These are phyloP conservation scores for Manis pentadactyla DNA, from an alignment of 2,797 vertebrate species.

Conservation along the genomic window DNA sequence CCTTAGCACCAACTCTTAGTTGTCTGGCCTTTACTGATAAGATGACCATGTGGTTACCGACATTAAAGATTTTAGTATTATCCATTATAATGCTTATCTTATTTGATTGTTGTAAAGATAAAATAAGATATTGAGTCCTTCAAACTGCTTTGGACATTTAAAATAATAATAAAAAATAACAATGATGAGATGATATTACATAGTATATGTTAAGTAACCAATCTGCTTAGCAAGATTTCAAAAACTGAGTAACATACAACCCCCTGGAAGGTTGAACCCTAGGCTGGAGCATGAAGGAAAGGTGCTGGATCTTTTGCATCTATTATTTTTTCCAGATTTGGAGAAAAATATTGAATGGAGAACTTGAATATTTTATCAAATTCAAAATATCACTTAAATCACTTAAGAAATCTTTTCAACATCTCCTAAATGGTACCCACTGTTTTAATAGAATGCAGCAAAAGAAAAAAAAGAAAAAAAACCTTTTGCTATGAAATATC, in stretches of 20 bases:
- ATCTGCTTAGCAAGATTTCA: background rate
- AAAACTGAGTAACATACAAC: background rate
- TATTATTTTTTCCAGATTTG: background rate
- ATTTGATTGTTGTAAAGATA: background rate
- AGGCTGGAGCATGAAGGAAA: background rate
- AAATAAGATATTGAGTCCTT: background rate
- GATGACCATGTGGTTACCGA: background rate
- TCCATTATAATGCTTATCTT: background rate
- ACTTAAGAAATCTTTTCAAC: background rate
- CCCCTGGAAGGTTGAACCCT: background rate
- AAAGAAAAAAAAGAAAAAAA: background rate
- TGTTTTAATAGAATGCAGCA: background rate
- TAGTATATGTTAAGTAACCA: background rate
- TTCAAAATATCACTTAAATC: background rate
- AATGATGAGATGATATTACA: background rate
- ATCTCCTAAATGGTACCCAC: background rate
- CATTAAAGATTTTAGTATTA: background rate
- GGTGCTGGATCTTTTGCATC: background rate
- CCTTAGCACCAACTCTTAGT: background rate
- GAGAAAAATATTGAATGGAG: background rate
- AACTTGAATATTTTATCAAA: background rate
- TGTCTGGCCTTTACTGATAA: background rate
- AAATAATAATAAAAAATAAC: background rate
- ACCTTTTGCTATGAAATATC: background rate
- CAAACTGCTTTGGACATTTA: background rate